These are phyloP conservation scores for Philopedon plagiatum DNA, from an alignment of 2,888 invertebrate genomes.

Conservation along the genomic window DNA sequence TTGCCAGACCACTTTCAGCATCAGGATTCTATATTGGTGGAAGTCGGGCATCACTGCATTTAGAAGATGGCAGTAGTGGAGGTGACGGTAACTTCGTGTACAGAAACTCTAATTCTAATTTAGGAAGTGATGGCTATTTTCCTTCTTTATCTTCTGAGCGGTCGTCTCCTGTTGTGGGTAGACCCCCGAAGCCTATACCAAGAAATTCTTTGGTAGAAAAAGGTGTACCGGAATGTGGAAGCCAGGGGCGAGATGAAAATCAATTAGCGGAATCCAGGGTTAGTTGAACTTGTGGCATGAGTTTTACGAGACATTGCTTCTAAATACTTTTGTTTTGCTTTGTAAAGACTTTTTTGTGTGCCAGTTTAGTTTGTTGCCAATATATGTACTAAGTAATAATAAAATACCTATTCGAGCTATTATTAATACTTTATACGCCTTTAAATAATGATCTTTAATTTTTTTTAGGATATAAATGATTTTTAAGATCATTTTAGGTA, in stretches of 20 bases:
- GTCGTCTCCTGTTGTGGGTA: slow-evolving; percentile 41
- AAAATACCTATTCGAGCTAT: too few relatives aligned
- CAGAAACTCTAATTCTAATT: slow-evolving; percentile 36
- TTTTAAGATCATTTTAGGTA: too few relatives aligned
- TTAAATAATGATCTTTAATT: too few relatives aligned
- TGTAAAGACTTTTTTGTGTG: not conserved
- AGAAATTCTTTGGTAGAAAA: slow-evolving; percentile 39
- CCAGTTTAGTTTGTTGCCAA: not conserved
- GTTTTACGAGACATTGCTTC: not conserved
- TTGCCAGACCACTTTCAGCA: slow-evolving; percentile 52
- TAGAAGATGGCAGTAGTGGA: not conserved
- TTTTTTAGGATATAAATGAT: too few relatives aligned
- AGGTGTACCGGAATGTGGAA: not conserved
- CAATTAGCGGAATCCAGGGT: not conserved
- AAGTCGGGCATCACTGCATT: not conserved
- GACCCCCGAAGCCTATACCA: slow-evolving; percentile 53
- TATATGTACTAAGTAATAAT: too few relatives aligned
- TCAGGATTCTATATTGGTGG: slow-evolving; percentile 49
- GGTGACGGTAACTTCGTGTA: too few relatives aligned
- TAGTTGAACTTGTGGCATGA: not conserved
- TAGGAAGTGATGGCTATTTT: slow-evolving; percentile 6
- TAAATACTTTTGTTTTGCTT: not conserved
- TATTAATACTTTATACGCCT: too few relatives aligned
- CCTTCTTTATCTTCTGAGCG: slow-evolving; percentile 38
- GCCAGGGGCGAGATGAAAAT: not conserved